phyloP scores from a whole-genome alignment of 2,113 vertebrate genomes.

The Lampris incognitus region DNA sequence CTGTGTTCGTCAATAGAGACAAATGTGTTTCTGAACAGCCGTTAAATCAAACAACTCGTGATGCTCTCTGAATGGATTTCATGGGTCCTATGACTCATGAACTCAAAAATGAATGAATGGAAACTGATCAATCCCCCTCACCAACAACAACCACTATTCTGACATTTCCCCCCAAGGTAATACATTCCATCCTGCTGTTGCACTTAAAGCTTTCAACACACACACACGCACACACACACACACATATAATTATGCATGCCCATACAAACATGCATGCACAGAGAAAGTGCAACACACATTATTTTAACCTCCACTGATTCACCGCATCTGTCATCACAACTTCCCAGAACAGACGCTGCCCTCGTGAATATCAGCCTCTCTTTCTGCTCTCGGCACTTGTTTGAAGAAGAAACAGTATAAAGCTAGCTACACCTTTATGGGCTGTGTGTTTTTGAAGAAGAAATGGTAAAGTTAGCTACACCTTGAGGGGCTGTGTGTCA shows the following conservation, averaged over 20 bases:
- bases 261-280: neutral
- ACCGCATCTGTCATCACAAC: neutral
- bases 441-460: constrained; percentile 1
- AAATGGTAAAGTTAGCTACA: neutral
- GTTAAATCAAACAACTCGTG: no score
- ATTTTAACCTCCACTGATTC: neutral
- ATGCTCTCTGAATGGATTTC: no score
- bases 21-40: neutral
- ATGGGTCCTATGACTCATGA: no score
- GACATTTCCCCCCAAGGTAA: neutral
- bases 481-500: constrained; percentile 1
- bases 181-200: neutral
- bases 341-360: constrained; percentile 1
- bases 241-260: neutral
- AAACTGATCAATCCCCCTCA: no score
- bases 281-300: neutral
- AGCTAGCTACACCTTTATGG: neutral
- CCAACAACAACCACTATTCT: neutral
- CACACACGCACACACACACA: neutral
- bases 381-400: constrained; percentile 7
- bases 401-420: neutral
- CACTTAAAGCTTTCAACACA: neutral
- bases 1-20: neutral
- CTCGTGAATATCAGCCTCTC: constrained; percentile 13
- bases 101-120: no score